phyloP scores from a whole-genome alignment of 2,888 invertebrate genomes.

The Callosobruchus maculatus region DNA sequence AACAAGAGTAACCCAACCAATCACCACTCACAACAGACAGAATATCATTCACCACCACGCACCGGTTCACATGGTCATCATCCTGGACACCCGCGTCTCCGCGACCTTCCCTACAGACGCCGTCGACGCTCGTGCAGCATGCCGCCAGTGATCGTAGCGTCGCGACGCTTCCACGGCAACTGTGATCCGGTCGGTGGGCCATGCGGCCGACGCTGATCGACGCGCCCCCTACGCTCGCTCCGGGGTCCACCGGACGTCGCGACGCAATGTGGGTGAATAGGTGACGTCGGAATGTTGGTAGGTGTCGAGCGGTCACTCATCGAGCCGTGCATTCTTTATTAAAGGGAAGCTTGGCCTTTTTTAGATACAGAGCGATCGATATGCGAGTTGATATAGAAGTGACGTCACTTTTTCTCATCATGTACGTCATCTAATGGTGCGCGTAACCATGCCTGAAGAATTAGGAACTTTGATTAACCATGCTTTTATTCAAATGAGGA shows the following conservation, averaged over 20 bases:
- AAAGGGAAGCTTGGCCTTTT: too few relatives aligned
- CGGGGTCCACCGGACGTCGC: neutral
- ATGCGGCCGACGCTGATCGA: neutral
- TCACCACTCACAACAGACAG: neutral
- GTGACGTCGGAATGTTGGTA: neutral
- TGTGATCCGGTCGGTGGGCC: neutral
- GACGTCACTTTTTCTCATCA: too few relatives aligned
- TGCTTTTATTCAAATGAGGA: too few relatives aligned
- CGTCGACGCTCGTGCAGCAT: neutral
- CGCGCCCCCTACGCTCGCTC: neutral
- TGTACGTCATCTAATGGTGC: too few relatives aligned
- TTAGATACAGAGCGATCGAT: too few relatives aligned
- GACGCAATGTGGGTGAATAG: neutral
- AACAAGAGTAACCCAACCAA: neutral
- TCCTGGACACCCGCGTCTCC: neutral
- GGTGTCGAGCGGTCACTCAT: neutral
- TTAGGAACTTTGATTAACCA: too few relatives aligned
- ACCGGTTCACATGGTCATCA: neutral
- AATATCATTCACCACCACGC: neutral
- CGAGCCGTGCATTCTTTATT: conserved; percentile 10
- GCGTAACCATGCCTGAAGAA: too few relatives aligned
- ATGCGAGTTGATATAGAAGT: too few relatives aligned
- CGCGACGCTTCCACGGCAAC: neutral
- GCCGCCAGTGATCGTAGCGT: neutral
- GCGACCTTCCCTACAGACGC: neutral